Base-by-base conservation (phyloP, 2,888 invertebrate species). In the Ormyrus labotus region DNA sequence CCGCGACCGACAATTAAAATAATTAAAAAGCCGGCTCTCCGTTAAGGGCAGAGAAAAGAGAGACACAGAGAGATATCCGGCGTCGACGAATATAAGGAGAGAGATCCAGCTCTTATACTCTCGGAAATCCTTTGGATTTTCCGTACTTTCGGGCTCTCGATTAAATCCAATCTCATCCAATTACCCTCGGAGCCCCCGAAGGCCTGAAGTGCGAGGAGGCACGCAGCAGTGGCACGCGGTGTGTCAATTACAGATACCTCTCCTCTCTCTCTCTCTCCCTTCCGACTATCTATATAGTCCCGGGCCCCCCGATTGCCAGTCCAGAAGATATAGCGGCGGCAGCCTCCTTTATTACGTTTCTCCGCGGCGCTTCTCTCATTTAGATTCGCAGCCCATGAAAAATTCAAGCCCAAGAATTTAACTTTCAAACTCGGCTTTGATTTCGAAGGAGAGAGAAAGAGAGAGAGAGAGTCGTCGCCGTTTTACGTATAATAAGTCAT, bases 81-180 rank as follows among this genome's bases (percentile, higher is more conserved):
- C 11, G 8, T 10, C 48, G 48, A 48, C 2, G 55, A 10, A 45
- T 10, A 68, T 55, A 53, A 2, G 9, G 8, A 48, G 45, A 69
- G 48, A 10, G 64, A 13, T 69, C 69, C 19, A 19, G 19, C 19
- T 19, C 19, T 19, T 19, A 19, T 19, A 19, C 47, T n/a, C 47
- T 48, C 45, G 10, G 47, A 51, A 65, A 47, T 65, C 7, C 4
- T 10, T 11, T 58, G 58, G 69, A 53, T 64, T 64, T 57, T n/a
- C 70, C 63, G 48, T 64, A 77, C 70, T 77, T 57, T 58, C 45
- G 48, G 45, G 58, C 19, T 63, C 58, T 50, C 71, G 78, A 72
- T 78, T 72, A 67, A 72, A 78, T 78, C 67, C 72, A 78, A 78
- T 78, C 67, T 78, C 78, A 70, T 71, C 72, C 72, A 78, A 78